Conservation (phyloP, 2,113 vertebrate species). For the Tetrax tetrax region DNA sequence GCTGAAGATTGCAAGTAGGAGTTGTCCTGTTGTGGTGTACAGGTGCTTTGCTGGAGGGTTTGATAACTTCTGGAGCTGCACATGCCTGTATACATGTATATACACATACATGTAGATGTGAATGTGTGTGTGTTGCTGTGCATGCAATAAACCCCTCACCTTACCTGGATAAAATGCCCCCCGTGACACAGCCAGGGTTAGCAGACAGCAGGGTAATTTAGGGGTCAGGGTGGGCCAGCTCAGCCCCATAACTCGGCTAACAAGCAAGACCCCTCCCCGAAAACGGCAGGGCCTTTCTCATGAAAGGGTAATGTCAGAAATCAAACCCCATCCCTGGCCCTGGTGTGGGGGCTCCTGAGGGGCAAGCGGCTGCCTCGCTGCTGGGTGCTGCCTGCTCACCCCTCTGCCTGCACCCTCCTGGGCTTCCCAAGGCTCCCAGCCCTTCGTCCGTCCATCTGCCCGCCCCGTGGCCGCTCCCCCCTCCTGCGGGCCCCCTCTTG, state of each 20-base stretch:
- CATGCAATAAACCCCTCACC: background rate
- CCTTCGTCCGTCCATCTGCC: background rate
- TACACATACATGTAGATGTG: rapidly evolving
- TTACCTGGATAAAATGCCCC: background rate
- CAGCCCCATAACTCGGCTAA: background rate
- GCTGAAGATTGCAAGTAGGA: background rate
- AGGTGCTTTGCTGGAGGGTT: background rate
- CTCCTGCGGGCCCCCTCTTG: background rate
- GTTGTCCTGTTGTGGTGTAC: background rate
- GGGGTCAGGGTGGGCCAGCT: background rate
- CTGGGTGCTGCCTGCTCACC: background rate
- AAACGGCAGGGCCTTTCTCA: background rate
- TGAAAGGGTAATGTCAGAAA: background rate
- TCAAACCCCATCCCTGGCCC: background rate
- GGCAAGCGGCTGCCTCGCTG: background rate
- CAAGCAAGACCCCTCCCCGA: rapidly evolving
- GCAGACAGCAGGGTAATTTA: background rate
- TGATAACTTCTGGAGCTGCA: background rate
- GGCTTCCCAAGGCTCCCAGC: background rate
- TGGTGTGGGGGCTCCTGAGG: background rate
- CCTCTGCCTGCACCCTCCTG: background rate
- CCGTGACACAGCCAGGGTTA: background rate
- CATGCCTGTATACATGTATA: background rate
- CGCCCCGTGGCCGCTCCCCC: rapidly evolving
- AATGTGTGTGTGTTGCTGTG: background rate